A percentile compares a stretch with the other conserved stretches of the same genome.
Conservation (phyloP, 2,888 invertebrate species). For the Oegoconia quadripuncta region DNA sequence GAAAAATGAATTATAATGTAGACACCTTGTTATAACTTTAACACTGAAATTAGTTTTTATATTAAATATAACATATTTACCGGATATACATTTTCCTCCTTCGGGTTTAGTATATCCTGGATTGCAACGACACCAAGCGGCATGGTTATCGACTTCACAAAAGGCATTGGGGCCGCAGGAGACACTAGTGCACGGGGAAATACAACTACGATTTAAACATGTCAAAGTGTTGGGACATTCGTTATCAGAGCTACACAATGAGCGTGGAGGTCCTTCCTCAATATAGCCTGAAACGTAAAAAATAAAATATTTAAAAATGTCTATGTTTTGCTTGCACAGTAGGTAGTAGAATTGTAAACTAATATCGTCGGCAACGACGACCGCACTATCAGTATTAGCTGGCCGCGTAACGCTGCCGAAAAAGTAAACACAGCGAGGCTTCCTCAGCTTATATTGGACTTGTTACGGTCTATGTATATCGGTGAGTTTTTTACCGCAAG, state of each 20-base stretch:
- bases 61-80: constrained; percentile 75
- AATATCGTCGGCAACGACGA: too few species aligned
- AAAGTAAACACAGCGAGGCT: too few species aligned
- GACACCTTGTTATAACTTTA: not conserved
- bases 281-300: constrained; percentile 42
- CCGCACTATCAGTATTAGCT: too few species aligned
- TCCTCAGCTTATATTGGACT: too few species aligned
- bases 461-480: too few species aligned
- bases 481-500: too few species aligned
- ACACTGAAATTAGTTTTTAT: not conserved
- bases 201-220: constrained; percentile 88
- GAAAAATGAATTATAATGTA: constrained; percentile 8
- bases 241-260: constrained; percentile 84
- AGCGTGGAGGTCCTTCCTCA: constrained; percentile 68
- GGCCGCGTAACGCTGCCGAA: too few species aligned
- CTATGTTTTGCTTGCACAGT: not conserved
- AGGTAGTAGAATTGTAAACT: constrained; percentile 1
- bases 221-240: constrained; percentile 90
- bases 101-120: constrained; percentile 89
- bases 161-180: constrained; percentile 91
- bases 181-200: constrained; percentile 88
- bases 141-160: constrained; percentile 93
- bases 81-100: constrained; percentile 90
- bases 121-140: constrained; percentile 92
- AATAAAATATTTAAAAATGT: not conserved